Evolutionary conservation across 2,797 vertebrate genomes (phyloP).

Genomic region (Rhinogobio ventralis): DNA sequence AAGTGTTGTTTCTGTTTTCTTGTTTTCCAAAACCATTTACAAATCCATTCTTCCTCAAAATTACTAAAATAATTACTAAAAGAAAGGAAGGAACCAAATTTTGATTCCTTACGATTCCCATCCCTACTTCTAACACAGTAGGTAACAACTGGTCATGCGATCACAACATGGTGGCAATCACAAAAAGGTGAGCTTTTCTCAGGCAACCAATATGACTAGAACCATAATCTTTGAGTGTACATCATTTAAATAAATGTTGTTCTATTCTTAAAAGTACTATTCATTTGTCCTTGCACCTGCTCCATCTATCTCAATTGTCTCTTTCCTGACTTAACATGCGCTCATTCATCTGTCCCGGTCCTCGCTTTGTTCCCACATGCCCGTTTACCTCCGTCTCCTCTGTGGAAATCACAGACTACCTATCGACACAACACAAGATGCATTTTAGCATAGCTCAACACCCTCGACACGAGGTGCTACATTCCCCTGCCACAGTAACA

Average conservation of each 20-base stretch:
- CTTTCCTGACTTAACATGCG: conserved; percentile 26
- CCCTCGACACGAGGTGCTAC: not conserved
- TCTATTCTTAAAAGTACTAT: not conserved
- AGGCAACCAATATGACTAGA: not conserved
- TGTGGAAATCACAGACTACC: conserved; percentile 19
- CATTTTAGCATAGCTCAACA: conserved; percentile 42
- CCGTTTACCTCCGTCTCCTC: conserved; percentile 18
- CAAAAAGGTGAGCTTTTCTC: not conserved
- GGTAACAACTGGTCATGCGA: not conserved
- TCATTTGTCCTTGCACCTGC: conserved; percentile 37
- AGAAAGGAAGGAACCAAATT: not conserved
- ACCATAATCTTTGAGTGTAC: not conserved
- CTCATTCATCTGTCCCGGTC: conserved; percentile 27
- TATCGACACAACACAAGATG: conserved; percentile 21
- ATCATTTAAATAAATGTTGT: not conserved
- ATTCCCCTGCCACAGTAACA: not conserved
- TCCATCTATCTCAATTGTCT: conserved; percentile 27
- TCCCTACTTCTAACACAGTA: not conserved
- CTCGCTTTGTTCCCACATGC: conserved; percentile 21
- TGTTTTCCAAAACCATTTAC: not conserved
- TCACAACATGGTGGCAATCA: conserved; percentile 9
- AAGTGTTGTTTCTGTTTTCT: not conserved
- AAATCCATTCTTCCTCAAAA: not conserved
- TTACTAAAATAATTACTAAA: not conserved
- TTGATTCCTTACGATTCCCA: not conserved